Evolutionary conservation across 2,797 vertebrate genomes (phyloP), one percentile per base, ranked within the genome.

Genomic region (Sandelia bainsii): DNA sequence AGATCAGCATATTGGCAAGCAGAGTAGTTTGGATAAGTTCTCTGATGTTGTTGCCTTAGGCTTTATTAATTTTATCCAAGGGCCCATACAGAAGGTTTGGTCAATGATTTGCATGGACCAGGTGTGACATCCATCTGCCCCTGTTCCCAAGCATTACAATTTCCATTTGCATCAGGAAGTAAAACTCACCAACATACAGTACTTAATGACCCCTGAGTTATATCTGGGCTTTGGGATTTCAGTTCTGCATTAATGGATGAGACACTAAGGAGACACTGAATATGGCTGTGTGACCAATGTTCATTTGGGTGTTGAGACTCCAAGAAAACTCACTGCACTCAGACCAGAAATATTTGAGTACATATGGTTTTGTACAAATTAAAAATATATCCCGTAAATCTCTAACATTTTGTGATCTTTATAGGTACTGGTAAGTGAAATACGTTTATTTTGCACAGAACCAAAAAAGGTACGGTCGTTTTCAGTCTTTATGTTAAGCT

Each of bases 71-170:
- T 91, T 87, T 79, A 85, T 87, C 67, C 72, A 17, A 79, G 68
- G 68, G 69, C 52, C 61, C 71, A 61, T 48, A 73, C 81, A 74
- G 77, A 77, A 80, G 52, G 67, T 84, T 86, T 88, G 86, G 86
- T 78, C 49, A 42, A 17, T 66, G 54, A 72, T 84, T 79, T 80
- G 69, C 67, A 65, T 59, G 17, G 73, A 91, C 73, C 87, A 91
- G 88, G 83, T 89, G 90, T 81, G 44, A 56, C 61, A 80, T 87
- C 90, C 91, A 92, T 92, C 91, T 91, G 91, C 74, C 64, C 48
- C 72, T 69, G 45, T 74, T 84, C 80, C 72, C 69, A 70, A 74
- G 46, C 75, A 81, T 76, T 84, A 76, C 79, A 75, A 79, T 62
- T 70, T 78, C 69, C 53, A 75, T 72, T 82, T 69, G 49, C 81